phyloP scores from a whole-genome alignment of 2,113 vertebrate genomes.

The Eurypyga helias region DNA sequence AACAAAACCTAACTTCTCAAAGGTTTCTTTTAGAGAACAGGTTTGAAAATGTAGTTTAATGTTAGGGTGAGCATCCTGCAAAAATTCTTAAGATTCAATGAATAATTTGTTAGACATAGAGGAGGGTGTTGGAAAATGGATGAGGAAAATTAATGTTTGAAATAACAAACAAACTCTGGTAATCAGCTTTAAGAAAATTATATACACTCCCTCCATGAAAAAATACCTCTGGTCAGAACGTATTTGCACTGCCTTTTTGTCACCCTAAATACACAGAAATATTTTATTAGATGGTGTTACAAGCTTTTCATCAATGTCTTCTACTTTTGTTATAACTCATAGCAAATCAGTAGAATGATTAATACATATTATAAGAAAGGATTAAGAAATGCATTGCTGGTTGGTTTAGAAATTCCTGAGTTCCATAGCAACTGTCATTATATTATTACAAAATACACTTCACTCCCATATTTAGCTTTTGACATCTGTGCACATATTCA shows the following conservation, averaged over 20 bases:
- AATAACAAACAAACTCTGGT: background rate
- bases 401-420: background rate
- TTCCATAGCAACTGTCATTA: background rate
- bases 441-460: background rate
- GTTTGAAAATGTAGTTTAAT: background rate
- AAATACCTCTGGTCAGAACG: background rate
- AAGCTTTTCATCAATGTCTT: background rate
- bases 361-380: background rate
- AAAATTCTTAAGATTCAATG: background rate
- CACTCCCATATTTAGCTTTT: background rate
- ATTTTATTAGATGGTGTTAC: background rate
- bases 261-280: background rate
- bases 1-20: background rate
- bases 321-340: background rate
- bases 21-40: background rate
- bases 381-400: background rate
- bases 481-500: background rate
- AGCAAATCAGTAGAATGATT: background rate
- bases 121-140: background rate
- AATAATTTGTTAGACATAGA: background rate
- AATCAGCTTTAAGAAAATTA: background rate
- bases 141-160: background rate
- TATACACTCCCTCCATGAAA: background rate
- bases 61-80: background rate
- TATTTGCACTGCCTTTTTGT: background rate